Base-by-base conservation (phyloP, 1,140 invertebrate species). In the Asobara japonica region DNA sequence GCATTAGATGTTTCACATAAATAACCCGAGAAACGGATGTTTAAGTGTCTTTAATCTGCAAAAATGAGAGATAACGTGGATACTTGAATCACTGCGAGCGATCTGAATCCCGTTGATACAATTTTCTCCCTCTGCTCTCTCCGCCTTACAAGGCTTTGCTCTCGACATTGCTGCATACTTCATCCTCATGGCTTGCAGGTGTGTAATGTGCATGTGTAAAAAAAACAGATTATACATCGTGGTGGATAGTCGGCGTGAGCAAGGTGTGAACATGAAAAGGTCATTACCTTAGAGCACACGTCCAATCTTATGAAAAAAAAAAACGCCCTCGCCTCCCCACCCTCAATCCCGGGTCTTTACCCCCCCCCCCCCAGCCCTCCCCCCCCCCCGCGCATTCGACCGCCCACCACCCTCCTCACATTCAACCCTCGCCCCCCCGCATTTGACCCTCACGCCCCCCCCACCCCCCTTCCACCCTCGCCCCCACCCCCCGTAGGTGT, bases 261-360 rank as follows among this genome's bases (percentile, higher is more conserved):
- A 65, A 30, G 25, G 16, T 3, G 45, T 51, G 22, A 48, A 48
- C 62, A 38, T 2, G 7, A 16, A 65, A 29, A 36, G 45, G 61
- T 71, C 69, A 71, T 71, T 71, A 65, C 69, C 61, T 41, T 38
- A 71, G 51, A 71, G 61, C 60, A 36, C 27, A 65, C 64, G 38
- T 71, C 69, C 62, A 71, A 71, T 71, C 69, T 29, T 45, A 65
- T 31, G 62, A 65, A 71, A 45, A 56, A 41, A 71, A 71, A 27
- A 60, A 56, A 56, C 1, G n/a, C 2, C 8, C n/a, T 38, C n/a
- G n/a, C n/a, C n/a, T n/a, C n/a, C n/a, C n/a, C n/a, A n/a, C n/a
- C n/a, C n/a, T 38, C n/a, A 38, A 38, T 11, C 8, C n/a, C 8
- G 36, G 2, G n/a, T n/a, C n/a, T n/a, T n/a, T n/a, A n/a, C n/a